Evolutionary conservation across 1,140 invertebrate genomes (phyloP).

Genomic region (Phymorhynchus buccinoides): DNA sequence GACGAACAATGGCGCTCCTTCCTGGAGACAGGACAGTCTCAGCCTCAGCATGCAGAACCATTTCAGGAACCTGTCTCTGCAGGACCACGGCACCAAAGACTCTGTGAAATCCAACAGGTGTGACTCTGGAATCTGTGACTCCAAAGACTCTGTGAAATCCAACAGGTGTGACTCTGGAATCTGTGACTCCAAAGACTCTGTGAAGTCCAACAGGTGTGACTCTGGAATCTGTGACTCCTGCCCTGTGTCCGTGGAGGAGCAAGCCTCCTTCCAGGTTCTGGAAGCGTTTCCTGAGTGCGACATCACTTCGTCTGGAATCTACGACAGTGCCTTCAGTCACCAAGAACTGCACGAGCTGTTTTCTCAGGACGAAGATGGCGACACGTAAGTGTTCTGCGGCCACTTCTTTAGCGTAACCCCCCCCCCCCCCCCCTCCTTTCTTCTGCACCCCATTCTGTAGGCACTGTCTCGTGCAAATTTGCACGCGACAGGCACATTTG

Average conservation of each 20-base stretch:
- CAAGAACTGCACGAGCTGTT: conserved; percentile 35
- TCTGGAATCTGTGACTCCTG: conserved; percentile 19
- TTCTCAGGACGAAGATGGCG: conserved; percentile 36
- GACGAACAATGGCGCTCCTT: neutral
- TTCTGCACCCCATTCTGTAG: no score
- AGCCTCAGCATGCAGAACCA: conserved; percentile 26
- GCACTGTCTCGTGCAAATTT: no score
- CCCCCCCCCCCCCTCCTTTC: no score
- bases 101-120: conserved; percentile 9
- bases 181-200: neutral
- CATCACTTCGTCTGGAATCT: neutral
- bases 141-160: conserved; percentile 6
- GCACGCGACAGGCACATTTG: no score
- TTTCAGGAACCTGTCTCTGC: conserved; percentile 21
- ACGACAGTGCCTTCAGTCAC: conserved; percentile 23
- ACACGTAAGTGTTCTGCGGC: conserved; percentile 36
- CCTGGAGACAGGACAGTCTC: neutral
- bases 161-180: conserved; percentile 28
- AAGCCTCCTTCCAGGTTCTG: neutral
- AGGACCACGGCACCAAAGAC: conserved; percentile 15
- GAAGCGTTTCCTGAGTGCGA: conserved; percentile 8
- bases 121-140: conserved; percentile 17
- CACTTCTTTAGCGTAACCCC: no score
- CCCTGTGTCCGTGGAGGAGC: conserved; percentile 11
- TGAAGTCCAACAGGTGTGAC: conserved; percentile 23